Base-by-base conservation (phyloP, 2,797 vertebrate species). In the Gymnopithys bicolor region DNA sequence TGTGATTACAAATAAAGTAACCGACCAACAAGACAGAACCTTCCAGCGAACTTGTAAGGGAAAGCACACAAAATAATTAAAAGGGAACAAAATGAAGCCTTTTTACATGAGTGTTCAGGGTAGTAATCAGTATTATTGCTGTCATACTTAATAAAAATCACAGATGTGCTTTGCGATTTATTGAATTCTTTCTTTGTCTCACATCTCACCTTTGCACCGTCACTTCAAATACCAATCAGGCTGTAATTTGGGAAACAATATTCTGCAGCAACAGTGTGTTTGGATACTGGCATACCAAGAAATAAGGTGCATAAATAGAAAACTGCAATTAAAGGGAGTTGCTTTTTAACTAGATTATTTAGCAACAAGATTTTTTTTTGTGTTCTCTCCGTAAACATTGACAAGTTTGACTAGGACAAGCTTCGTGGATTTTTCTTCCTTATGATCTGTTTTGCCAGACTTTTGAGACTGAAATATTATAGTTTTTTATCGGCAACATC, bases 71-170 rank as follows among this genome's bases (percentile, higher is more conserved):
- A 97, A 96, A 97, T 97, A 98, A 98, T 98, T 98, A 98, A 97
- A 98, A 96, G 77, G 52, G 73, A 94, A 94, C 89, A 95, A 97
- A 97, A 97, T 91, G 87, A 97, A 97, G 94, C 78, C 59, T 96
- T 97, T 96, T 97, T 81, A 84, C 23, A 7, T 4, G 48, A 78
- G 70, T 90, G 95, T 97, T 96, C 56, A 24, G 95, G 90, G 93
- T 60, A 95, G 95, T 93, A 96, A 98, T 97, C 96, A 96, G 92
- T 91, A 97, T 96, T 97, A 98, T 96, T 95, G 91, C 96, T 97
- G 97, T 96, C 98, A 95, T 90, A 94, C 79, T 94, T 97, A 97
- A 98, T 98, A 97, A 97, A 97, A 98, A 97, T 97, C 97, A 97
- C 90, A 97, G 89, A 91, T 86, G 74, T 93, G 92, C 91, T 95